These are phyloP conservation scores for Cyanocitta stelleri DNA, from an alignment of 2,113 vertebrate genomes.

Conservation along the genomic window DNA sequence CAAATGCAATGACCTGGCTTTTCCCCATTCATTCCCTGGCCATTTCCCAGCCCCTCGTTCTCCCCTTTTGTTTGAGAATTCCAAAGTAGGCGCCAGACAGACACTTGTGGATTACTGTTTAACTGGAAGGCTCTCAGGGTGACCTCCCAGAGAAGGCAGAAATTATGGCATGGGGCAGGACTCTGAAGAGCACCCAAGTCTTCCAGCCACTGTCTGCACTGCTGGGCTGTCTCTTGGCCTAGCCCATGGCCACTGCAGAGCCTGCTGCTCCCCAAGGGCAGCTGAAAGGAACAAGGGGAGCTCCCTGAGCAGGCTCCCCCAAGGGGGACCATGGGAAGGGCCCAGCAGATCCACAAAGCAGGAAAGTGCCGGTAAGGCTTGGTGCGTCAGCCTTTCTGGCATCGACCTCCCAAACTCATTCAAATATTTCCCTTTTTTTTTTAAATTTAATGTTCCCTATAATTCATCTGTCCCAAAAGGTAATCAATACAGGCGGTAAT, in stretches of 20 bases:
- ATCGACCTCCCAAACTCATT: conserved; percentile 93
- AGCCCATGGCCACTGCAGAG: neutral
- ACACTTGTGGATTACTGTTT: neutral
- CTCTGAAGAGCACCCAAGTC: neutral
- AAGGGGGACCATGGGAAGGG: neutral
- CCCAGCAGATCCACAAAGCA: neutral
- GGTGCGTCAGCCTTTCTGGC: conserved; percentile 79
- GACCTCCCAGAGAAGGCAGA: neutral
- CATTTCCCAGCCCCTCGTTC: neutral
- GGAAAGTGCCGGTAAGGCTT: conserved; percentile 66
- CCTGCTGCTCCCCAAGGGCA: neutral
- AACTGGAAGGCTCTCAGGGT: neutral
- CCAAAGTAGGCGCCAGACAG: neutral
- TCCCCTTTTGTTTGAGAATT: neutral
- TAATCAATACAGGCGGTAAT: conserved; percentile 99
- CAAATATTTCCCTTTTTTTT: conserved; percentile 96
- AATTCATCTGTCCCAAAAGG: conserved; percentile 98
- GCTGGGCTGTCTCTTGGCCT: neutral
- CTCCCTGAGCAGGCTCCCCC: neutral
- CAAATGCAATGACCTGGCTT: neutral
- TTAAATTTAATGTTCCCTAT: conserved; percentile 93
- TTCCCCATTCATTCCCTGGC: neutral
- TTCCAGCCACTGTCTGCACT: neutral
- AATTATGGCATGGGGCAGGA: neutral
- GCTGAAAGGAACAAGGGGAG: neutral